Evolutionary conservation across 2,113 vertebrate genomes (phyloP), one percentile per base, ranked within the genome.

Genomic region (Hypocryptadius cinnamomeus): DNA sequence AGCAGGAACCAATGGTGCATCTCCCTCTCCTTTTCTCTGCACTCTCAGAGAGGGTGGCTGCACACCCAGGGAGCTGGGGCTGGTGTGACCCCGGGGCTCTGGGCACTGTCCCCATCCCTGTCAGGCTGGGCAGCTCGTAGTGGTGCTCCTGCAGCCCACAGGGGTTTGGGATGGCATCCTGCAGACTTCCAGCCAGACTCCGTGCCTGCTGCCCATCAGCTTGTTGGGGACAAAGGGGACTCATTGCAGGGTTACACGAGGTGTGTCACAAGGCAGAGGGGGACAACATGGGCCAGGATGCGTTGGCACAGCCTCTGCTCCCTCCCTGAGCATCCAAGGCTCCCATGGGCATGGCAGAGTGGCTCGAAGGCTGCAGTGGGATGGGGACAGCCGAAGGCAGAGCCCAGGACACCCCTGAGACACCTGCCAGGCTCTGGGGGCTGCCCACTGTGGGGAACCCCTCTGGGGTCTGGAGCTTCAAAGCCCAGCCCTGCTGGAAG

Each of bases 391-490:
- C 15, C 35, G 25, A 35, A 21, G 35, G 37, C 44, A 42, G 13
- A 76, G 7, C 18, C 21, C 50, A 27, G 66, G 44, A 39, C 8
- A 2, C 3, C 28, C 27, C 11, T 1, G 21, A 6, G 47, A 54
- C 57, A 5, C 40, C 22, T 1, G 0, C 3, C 25, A 23, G 61
- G 27, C 23, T 28, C 7, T 0, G 0, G 35, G 28, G 23, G 9
- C 17, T 39, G 18, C 40, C 22, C 42, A 9, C 16, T 0, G 2
- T 2, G 2, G 59, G 78, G 50, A 69, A 56, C 2, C 0, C 0
- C 57, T 48, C 24, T 6, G 25, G 28, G 35, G 3, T 68, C 24
- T n/a, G 37, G 9, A 27, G 60, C 59, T 72, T n/a, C 92, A 65
- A 85, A 87, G 70, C 80, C 31, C 86, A 54, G 28, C 84, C 65